Evolutionary conservation across 2,888 invertebrate species (phyloP), one percentile per base, ranked within the genome.

Genomic region (Bellardia pandia): DNA sequence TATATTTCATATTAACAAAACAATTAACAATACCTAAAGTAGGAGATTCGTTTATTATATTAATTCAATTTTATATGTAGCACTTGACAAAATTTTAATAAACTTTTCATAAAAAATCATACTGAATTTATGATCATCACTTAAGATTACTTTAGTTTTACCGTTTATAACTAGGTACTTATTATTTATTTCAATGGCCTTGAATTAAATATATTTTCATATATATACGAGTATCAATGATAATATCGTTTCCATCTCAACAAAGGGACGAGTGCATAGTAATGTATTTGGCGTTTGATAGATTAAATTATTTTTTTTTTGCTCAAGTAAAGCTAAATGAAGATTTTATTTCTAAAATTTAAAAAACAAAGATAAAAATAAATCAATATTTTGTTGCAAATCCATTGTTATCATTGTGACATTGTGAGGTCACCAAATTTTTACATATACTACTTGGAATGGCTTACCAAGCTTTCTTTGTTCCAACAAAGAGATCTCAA

Each of bases 21-120:
- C 14, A 60, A 33, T 8, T 14, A 58, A 60, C 4, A 13, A 2
- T 13, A 5, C 60, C 2, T 60, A 33, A 33, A 13, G 60, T 60
- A 60, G 33, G 33, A 13, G 2, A 33, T 30, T 33, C 13, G 14
- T 60, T 60, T 60, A 30, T 40, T 40, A 4, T 16, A 6, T 64
- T 40, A 40, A 64, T 64, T 42, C 16, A 33, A 51, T 33, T 68
- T 68, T 23, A 33, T 23, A 23, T 23, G 23, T 7, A 30, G 5
- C 68, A 33, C 68, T 69, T 69, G 68, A 69, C 14, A 37, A 69
- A 45, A 51, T 33, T 45, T 23, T 60, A 60, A 66, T 7, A 23
- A 42, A 14, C 45, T 13, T 66, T 6, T 66, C 45, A 11, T 30
- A 60, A 30, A 51, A 23, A 56, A 4, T 23, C 9, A 9, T 9